phyloP scores from a whole-genome alignment of 2,888 invertebrate species.

The Smittia sp. region DNA sequence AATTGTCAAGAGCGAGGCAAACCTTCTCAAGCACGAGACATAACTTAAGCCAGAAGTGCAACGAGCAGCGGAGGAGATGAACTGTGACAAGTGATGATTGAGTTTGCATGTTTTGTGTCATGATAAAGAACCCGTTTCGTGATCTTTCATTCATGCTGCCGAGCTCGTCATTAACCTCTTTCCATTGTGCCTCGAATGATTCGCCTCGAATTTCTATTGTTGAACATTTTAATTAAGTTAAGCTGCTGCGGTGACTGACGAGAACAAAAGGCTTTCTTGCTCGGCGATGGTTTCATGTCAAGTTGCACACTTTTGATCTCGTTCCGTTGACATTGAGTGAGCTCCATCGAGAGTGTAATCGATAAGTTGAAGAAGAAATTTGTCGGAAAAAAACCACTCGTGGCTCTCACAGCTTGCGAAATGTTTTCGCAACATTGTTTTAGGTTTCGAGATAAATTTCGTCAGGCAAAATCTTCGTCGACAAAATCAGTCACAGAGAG shows the following conservation, averaged over 20 bases:
- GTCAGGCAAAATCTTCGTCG: too few relatives aligned
- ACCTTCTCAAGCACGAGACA: not conserved
- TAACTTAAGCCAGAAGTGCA: not conserved
- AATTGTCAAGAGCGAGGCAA: too few relatives aligned
- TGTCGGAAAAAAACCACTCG: too few relatives aligned
- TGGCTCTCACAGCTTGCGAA: too few relatives aligned
- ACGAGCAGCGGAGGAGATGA: constrained; percentile 15
- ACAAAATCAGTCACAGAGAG: not conserved
- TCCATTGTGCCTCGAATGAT: constrained; percentile 7
- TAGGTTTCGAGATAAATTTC: too few relatives aligned
- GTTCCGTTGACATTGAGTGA: too few relatives aligned
- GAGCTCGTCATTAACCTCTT: constrained; percentile 35
- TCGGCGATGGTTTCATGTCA: not conserved
- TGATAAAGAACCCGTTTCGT: constrained; percentile 27
- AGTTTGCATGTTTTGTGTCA: constrained; percentile 41
- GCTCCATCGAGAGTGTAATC: too few relatives aligned
- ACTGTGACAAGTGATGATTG: constrained; percentile 41
- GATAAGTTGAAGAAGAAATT: too few relatives aligned
- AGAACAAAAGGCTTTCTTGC: constrained; percentile 1
- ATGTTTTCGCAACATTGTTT: too few relatives aligned
- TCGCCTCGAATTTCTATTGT: not conserved
- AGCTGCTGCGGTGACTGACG: constrained; percentile 10
- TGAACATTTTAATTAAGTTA: constrained; percentile 36
- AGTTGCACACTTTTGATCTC: not conserved
- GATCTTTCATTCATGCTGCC: constrained; percentile 14